phyloP scores from a whole-genome alignment of 2,888 invertebrate genomes.

The Brachyptera risi region DNA sequence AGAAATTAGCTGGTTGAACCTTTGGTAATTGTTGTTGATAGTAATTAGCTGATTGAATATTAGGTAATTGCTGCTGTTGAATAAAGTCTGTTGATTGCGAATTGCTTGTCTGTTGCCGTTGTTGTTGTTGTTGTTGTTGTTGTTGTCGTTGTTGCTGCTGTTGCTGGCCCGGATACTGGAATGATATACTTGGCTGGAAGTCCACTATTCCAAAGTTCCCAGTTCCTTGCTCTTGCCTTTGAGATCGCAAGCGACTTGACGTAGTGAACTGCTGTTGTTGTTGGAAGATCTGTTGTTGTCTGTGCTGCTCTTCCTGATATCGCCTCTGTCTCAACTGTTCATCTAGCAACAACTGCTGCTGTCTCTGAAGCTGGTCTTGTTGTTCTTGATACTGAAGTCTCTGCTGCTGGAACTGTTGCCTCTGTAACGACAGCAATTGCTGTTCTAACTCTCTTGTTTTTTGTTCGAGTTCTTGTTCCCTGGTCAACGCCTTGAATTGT shows the following conservation, averaged over 20 bases:
- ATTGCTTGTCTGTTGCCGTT: slow-evolving; percentile 34
- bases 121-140: slow-evolving; percentile 37
- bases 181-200: slow-evolving; percentile 52
- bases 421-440: slow-evolving; percentile 61
- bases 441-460: slow-evolving; percentile 66
- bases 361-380: slow-evolving; percentile 41
- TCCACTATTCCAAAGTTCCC: slow-evolving; percentile 57
- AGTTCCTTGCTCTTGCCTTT: slow-evolving; percentile 44
- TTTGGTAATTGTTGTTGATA: not conserved
- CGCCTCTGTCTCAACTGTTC: slow-evolving; percentile 41
- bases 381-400: slow-evolving; percentile 42
- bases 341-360: slow-evolving; percentile 38
- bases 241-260: slow-evolving; percentile 33
- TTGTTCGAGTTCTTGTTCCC: slow-evolving; percentile 52
- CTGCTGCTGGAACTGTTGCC: slow-evolving; percentile 66
- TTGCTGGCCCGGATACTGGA: slow-evolving; percentile 37
- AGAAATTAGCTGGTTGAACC: not conserved
- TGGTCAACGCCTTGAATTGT: slow-evolving; percentile 41
- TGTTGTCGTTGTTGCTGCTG: slow-evolving; percentile 37
- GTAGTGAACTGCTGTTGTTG: slow-evolving; percentile 33
- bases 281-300: slow-evolving; percentile 22
- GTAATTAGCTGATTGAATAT: not conserved
- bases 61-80: slow-evolving; percentile 4
- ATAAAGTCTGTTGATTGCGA: slow-evolving; percentile 2
- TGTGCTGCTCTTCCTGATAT: slow-evolving; percentile 33